phyloP scores from a whole-genome alignment of 2,888 invertebrate species.

The Polydrusus tereticollis region DNA sequence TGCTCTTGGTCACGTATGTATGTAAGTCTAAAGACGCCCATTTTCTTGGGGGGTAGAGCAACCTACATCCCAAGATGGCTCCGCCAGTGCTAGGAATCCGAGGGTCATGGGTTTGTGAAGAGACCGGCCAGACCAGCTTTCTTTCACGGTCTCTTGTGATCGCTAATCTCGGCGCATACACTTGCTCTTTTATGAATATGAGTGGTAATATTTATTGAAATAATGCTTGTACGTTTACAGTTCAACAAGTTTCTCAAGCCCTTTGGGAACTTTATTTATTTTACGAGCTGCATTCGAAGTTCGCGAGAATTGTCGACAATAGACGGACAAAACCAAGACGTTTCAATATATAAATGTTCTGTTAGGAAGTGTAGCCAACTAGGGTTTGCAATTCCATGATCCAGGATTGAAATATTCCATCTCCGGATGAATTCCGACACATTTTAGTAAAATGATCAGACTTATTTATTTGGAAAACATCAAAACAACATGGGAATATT shows the following conservation, averaged over 20 bases:
- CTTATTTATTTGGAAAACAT: too few relatives aligned
- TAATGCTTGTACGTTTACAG: background rate
- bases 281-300: too few relatives aligned
- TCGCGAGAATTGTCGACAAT: background rate
- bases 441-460: too few relatives aligned
- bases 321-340: background rate
- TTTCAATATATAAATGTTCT: too few relatives aligned
- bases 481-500: too few relatives aligned
- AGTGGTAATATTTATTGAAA: constrained; percentile 36
- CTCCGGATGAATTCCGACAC: too few relatives aligned
- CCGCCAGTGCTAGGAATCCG: constrained; percentile 47
- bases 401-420: too few relatives aligned
- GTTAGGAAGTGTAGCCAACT: too few relatives aligned
- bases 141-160: constrained; percentile 46
- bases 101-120: constrained; percentile 48
- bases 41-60: background rate
- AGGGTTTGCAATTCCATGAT: too few relatives aligned
- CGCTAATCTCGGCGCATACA: constrained; percentile 46
- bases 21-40: too few relatives aligned
- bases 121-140: constrained; percentile 48
- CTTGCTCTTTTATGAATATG: constrained; percentile 13
- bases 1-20: too few relatives aligned
- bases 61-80: background rate
- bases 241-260: background rate
- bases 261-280: background rate